These are phyloP conservation scores for Siniperca obscura DNA, from an alignment of 2,797 vertebrate genomes.

Conservation along the genomic window DNA sequence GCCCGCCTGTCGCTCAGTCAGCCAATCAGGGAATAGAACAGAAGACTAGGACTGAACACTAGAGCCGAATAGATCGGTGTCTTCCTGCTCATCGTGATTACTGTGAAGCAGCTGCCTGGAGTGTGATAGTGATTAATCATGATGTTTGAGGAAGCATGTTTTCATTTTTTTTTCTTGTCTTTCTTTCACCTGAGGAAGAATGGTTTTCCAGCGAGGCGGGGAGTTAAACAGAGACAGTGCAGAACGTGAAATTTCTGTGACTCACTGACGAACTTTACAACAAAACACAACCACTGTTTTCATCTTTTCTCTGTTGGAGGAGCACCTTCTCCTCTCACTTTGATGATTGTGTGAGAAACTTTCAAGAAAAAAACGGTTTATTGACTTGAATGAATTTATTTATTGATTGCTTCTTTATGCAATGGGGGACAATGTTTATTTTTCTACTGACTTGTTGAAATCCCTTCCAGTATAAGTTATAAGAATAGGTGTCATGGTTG, in stretches of 20 bases:
- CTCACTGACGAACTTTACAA: conserved; percentile 64
- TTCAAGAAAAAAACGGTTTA: conserved; percentile 68
- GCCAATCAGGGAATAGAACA: conserved; percentile 82
- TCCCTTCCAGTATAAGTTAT: conserved; percentile 80
- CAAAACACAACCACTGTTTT: conserved; percentile 49
- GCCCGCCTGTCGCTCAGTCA: conserved; percentile 65
- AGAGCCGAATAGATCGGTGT: conserved; percentile 69
- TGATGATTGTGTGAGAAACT: conserved; percentile 82
- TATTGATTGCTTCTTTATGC: conserved; percentile 87
- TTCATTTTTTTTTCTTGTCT: conserved; percentile 20
- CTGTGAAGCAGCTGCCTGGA: conserved; percentile 75
- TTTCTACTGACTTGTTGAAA: conserved; percentile 86
- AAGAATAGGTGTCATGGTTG: conserved; percentile 73
- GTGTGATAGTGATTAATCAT: conserved; percentile 56
- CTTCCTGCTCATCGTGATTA: conserved; percentile 81
- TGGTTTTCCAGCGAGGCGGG: conserved; percentile 42
- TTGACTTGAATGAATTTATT: conserved; percentile 87
- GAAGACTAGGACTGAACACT: conserved; percentile 66
- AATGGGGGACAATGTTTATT: conserved; percentile 89
- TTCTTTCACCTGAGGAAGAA: conserved; percentile 45
- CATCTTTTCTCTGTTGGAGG: conserved; percentile 60
- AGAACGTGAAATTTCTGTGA: conserved; percentile 64
- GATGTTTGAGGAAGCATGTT: conserved; percentile 62
- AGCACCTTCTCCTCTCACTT: conserved; percentile 73
- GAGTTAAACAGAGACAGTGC: conserved; percentile 35